Percentiles rank a stretch among this genome's conserved stretches.
Conservation (phyloP, 2,113 vertebrate genomes). For the Sceloporus undulatus region DNA sequence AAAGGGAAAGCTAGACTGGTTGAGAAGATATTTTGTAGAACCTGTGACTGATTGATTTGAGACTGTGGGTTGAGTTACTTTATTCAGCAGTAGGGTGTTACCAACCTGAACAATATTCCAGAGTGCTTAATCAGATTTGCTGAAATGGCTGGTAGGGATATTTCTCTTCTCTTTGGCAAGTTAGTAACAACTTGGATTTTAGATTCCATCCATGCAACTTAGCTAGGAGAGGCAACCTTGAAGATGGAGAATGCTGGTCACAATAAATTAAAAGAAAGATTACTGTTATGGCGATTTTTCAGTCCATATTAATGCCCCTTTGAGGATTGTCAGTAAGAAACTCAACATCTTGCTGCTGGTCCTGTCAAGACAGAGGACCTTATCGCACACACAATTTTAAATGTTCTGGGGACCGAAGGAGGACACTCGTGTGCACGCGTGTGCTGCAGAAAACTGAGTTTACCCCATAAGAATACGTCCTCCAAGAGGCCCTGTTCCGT, state of each 20-base stretch:
- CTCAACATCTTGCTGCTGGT: conserved; percentile 34
- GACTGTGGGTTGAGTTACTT: background rate
- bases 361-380: conserved; percentile 2
- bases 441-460: too few species aligned
- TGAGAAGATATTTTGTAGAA: background rate
- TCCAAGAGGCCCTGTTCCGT: too few species aligned
- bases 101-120: background rate
- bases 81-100: background rate
- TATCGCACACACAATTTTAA: too few species aligned
- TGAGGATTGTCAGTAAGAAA: conserved; percentile 5
- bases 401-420: too few species aligned
- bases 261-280: conserved; percentile 1
- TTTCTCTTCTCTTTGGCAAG: background rate
- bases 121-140: background rate
- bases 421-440: too few species aligned
- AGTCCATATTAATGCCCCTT: background rate
- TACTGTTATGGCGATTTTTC: background rate
- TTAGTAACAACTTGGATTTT: conserved; percentile 12
- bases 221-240: background rate
- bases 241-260: conserved; percentile 13
- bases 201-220: conserved; percentile 3
- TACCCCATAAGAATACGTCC: too few species aligned
- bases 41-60: background rate
- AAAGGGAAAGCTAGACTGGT: background rate
- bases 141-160: background rate